Conservation (phyloP, 2,888 invertebrate species). For the Alloplasta piceator region DNA sequence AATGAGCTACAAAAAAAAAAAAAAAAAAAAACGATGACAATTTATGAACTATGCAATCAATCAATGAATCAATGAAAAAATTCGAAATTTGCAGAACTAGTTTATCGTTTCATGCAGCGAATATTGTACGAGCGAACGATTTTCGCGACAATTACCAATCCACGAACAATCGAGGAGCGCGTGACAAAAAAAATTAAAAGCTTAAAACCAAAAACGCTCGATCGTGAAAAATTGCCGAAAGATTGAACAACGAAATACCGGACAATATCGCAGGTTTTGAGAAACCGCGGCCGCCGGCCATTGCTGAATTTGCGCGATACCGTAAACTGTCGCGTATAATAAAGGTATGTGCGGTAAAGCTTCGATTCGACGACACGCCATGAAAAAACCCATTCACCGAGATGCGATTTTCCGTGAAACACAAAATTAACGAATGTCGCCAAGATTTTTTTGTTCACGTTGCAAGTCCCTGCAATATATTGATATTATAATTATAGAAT, state of each 20-base stretch:
- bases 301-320: constrained; percentile 22
- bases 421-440: too few relatives aligned
- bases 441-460: too few relatives aligned
- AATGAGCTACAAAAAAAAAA: background rate
- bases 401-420: background rate
- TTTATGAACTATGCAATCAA: too few relatives aligned
- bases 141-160: background rate
- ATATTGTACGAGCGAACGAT: constrained; percentile 6
- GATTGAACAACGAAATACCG: background rate
- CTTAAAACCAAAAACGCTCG: background rate
- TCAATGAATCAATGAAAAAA: too few relatives aligned
- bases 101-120: background rate
- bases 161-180: background rate
- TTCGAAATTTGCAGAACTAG: too few relatives aligned
- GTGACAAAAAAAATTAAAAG: background rate
- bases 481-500: too few relatives aligned
- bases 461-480: too few relatives aligned
- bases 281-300: constrained; percentile 53
- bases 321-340: constrained; percentile 13
- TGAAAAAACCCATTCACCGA: constrained; percentile 17
- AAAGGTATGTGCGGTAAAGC: background rate
- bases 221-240: background rate
- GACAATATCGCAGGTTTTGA: background rate
- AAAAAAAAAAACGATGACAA: background rate
- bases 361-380: constrained; percentile 32